Base-by-base conservation (phyloP, 2,797 vertebrate species). In the Semotilus atromaculatus region DNA sequence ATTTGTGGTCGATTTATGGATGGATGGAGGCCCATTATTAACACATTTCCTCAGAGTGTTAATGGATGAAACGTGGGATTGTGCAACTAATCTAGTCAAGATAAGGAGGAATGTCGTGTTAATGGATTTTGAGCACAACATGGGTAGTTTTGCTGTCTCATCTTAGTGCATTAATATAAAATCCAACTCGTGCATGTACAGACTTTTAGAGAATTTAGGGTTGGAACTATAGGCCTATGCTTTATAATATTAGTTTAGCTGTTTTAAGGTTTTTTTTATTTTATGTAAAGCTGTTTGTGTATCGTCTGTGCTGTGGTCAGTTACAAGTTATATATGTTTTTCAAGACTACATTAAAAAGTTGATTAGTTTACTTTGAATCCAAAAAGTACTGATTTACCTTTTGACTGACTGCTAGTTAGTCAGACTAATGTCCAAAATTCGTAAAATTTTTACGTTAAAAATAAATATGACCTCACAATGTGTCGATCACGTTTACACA, bases 1-100 rank as follows among this genome's bases (percentile, higher is more conserved):
- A 53, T 82, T 73, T 82, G 21, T 64, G 26, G 21, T 67, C 2
- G 60, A 71, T 81, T 71, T 48, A 78, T 67, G 29, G 62, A 58
- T 67, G 45, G 73, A 53, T 53, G 60, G 29, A 34, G 43, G 75
- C 62, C 26, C 34, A 67, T 76, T 78, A 58, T 70, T 79, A 76
- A 79, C 21, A 84, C 53, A 51, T 85, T 71, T 58, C 10, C 45
- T 9, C 18, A n/a, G 7, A 55, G 23, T 38, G 66, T 58, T 60
- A 72, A 45, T 72, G 38, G 53, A 43, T 21, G 55, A 60, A 77
- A 11, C 38, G 7, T 21, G 48, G 18, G 72, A 55, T 21, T 40
- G 82, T 67, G 29, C 64, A 58, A 26, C 51, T 23, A n/a, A 29
- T 23, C 9, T 31, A 34, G n/a, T 43, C 71, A 73, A 34, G 13